These are phyloP conservation scores for Troides helena DNA, from an alignment of 2,888 invertebrate genomes.

Conservation along the genomic window DNA sequence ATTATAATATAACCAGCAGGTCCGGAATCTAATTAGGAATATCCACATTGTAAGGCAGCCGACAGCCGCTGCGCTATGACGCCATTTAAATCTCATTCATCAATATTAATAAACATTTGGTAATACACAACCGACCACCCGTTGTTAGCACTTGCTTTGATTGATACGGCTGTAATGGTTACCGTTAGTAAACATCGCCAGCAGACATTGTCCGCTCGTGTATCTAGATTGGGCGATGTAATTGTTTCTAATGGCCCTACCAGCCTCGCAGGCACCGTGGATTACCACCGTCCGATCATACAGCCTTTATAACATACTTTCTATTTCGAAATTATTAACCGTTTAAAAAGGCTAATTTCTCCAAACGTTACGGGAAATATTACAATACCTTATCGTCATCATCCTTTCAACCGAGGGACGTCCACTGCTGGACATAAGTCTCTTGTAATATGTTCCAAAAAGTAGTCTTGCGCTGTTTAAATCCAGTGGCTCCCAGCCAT, in stretches of 20 bases:
- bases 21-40: too few relatives aligned
- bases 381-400: too few relatives aligned
- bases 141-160: constrained; percentile 63
- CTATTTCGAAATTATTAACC: constrained; percentile 2
- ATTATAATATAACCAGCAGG: too few relatives aligned
- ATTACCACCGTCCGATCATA: neutral
- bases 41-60: too few relatives aligned
- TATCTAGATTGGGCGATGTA: constrained; percentile 21
- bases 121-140: constrained; percentile 60
- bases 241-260: constrained; percentile 20
- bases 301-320: neutral
- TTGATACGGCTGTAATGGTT: constrained; percentile 52
- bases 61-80: neutral
- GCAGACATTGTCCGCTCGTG: constrained; percentile 14
- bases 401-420: too few relatives aligned
- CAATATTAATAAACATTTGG: constrained; percentile 59
- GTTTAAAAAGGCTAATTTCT: neutral
- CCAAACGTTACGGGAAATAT: neutral
- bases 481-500: too few relatives aligned
- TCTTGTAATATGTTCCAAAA: too few relatives aligned
- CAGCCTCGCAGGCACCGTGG: neutral
- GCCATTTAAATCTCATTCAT: constrained; percentile 29
- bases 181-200: constrained; percentile 3
- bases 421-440: too few relatives aligned
- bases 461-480: too few relatives aligned